Conservation (phyloP, 2,113 vertebrate genomes). For the Maccullochella peelii region DNA sequence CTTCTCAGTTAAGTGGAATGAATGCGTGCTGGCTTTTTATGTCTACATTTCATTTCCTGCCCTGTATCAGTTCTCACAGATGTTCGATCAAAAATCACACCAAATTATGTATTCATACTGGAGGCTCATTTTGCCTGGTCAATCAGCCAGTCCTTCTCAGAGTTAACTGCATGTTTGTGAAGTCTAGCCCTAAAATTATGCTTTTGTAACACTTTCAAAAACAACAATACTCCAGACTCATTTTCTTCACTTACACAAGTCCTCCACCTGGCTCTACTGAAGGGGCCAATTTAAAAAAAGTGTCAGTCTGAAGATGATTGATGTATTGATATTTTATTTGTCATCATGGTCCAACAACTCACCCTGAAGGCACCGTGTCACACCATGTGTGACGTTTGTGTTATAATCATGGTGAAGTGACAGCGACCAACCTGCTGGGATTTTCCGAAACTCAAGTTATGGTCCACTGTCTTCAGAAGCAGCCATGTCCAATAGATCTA, state of each 20-base stretch:
- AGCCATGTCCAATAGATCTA: not conserved
- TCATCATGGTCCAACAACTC: slow-evolving; percentile 41
- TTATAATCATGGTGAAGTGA: slow-evolving; percentile 27
- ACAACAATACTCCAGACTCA: not conserved
- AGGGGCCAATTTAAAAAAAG: not conserved
- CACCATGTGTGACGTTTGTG: slow-evolving; percentile 4
- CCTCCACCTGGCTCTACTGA: not conserved
- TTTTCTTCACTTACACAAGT: not conserved
- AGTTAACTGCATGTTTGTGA: not conserved
- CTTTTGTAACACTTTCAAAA: not conserved
- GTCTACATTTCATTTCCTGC: not conserved
- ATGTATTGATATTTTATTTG: slow-evolving; percentile 52
- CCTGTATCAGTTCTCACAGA: no score
- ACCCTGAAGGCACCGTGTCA: slow-evolving; percentile 43
- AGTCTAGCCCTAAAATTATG: no score
- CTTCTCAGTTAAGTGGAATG: no score
- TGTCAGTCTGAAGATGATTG: slow-evolving; percentile 42
- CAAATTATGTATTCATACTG: not conserved
- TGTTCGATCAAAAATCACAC: not conserved
- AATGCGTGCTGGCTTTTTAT: not conserved
- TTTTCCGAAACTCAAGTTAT: not conserved
- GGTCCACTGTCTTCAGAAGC: not conserved
- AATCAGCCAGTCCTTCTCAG: not conserved
- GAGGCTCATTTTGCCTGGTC: not conserved
- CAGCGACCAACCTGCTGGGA: not conserved